Percentiles rank a stretch among this genome's conserved stretches.
Evolutionary conservation across 2,888 invertebrate genomes (phyloP).

Genomic region (Teleogryllus oceanicus): DNA sequence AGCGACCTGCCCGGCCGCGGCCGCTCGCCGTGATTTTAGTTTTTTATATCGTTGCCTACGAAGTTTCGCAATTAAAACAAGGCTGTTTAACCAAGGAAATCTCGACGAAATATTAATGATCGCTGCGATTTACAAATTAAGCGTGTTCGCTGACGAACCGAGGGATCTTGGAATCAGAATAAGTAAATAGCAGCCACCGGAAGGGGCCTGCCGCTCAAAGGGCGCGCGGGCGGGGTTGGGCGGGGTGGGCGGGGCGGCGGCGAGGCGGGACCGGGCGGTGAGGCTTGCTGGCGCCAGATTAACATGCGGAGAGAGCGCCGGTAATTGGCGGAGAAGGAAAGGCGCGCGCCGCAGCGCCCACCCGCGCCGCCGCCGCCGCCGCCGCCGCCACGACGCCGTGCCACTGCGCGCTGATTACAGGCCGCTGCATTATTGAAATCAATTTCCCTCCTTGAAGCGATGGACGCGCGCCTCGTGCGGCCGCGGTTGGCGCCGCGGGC

Average conservation of each 20-base stretch:
- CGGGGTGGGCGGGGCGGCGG: no score
- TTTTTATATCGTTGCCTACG: constrained; percentile 35
- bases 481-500: not conserved
- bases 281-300: constrained; percentile 18
- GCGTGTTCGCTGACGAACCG: constrained; percentile 36
- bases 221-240: not conserved
- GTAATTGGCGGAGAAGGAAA: constrained; percentile 1
- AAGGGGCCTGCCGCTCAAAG: constrained; percentile 22
- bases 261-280: no score
- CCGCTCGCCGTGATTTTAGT: constrained; percentile 33
- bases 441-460: not conserved
- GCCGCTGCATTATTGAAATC: constrained; percentile 9
- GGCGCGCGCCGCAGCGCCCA: no score
- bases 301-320: constrained; percentile 20
- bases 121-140: constrained; percentile 38
- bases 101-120: constrained; percentile 38
- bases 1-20: not conserved
- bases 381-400: no score
- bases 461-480: not conserved
- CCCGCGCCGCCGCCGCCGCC: no score
- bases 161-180: constrained; percentile 29
- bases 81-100: constrained; percentile 36
- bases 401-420: constrained; percentile 3
- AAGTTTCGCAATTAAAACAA: constrained; percentile 39
- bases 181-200: constrained; percentile 34